A percentile compares a stretch with the other conserved stretches of the same genome.
Conservation (phyloP, 1,140 invertebrate genomes). For the Lordiphosa mommai region DNA sequence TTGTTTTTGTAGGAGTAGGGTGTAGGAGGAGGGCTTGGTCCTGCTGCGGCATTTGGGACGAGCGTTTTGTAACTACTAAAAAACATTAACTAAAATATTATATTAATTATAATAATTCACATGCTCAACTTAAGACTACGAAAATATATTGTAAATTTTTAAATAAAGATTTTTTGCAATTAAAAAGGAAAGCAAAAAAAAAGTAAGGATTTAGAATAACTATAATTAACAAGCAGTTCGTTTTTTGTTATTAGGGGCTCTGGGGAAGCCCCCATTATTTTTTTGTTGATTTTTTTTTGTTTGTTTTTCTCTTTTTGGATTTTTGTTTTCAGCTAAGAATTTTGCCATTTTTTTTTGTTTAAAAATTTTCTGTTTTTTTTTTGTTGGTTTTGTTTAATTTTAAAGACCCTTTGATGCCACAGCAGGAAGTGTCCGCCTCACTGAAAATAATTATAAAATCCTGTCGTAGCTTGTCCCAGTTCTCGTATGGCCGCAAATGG, state of each 20-base stretch:
- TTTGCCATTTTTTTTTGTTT: constrained; percentile 50
- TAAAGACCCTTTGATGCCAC: constrained; percentile 54
- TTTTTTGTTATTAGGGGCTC: constrained; percentile 48
- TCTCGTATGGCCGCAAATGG: constrained; percentile 79
- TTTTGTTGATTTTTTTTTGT: constrained; percentile 20
- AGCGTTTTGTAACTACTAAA: constrained; percentile 58
- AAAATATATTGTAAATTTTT: constrained; percentile 34
- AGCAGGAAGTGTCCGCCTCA: constrained; percentile 52
- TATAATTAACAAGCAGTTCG: constrained; percentile 71
- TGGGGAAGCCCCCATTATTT: constrained; percentile 22
- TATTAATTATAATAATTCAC: constrained; percentile 65
- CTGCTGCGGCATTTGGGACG: constrained; percentile 65
- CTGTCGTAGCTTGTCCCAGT: constrained; percentile 75
- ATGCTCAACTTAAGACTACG: constrained; percentile 57
- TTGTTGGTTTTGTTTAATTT: constrained; percentile 20
- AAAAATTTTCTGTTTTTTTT: constrained; percentile 30
- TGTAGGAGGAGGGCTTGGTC: constrained; percentile 4
- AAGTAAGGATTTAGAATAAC: constrained; percentile 43
- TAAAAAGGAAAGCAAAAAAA: constrained; percentile 58
- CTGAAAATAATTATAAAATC: constrained; percentile 79
- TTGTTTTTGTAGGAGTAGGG: background rate
- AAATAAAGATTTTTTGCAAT: constrained; percentile 65
- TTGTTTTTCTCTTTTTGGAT: constrained; percentile 34
- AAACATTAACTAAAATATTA: constrained; percentile 59
- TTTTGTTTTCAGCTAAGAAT: constrained; percentile 42